Evolutionary conservation across 2,797 vertebrate species (phyloP), one percentile per base, ranked within the genome.

Genomic region (Dicrostonyx torquatus): DNA sequence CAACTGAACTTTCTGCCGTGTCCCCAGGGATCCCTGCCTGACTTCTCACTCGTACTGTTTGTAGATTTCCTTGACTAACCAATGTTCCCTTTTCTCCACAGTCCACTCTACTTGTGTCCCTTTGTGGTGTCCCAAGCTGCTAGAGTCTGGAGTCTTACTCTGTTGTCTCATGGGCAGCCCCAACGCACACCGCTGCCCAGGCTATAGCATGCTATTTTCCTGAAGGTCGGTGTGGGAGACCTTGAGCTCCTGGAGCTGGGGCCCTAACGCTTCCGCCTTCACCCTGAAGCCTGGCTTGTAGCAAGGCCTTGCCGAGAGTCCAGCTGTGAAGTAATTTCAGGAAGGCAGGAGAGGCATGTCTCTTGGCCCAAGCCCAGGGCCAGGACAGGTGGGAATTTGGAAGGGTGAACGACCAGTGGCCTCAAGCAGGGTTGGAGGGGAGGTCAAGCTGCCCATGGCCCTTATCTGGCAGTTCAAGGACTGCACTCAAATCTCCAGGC

Each of bases 151-250:
- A 9, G 4, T 14, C 12, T 22, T 94, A 26, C 55, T 62, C 26
- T 73, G 31, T 29, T 43, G 24, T 8, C 1, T 90, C 55, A 43
- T 8, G 1, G 60, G 22, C 37, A 66, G 48, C 75, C 31, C 45
- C 8, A 17, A 0, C 7, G 6, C 4, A 4, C 18, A 4, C 3
- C 3, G 12, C 40, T 6, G 2, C 66, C 55, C 17, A 2, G n/a
- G 37, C 34, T 50, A 2, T 13, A 37, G 2, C 26, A 12, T 20
- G 2, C 20, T 14, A 0, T 0, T 48, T 58, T 24, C 7, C 2
- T 50, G 29, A 24, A 4, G 24, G 26, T 40, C 45, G 0, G 0
- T 70, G 15, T 11, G 14, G 0, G 37, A 70, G 55, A 37, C 55
- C 45, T 14, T 29, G 37, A 58, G 40, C 0, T 83, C 40, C 2